Evolutionary conservation across 2,113 vertebrate genomes (phyloP).

Genomic region (Pyrgilauda ruficollis): DNA sequence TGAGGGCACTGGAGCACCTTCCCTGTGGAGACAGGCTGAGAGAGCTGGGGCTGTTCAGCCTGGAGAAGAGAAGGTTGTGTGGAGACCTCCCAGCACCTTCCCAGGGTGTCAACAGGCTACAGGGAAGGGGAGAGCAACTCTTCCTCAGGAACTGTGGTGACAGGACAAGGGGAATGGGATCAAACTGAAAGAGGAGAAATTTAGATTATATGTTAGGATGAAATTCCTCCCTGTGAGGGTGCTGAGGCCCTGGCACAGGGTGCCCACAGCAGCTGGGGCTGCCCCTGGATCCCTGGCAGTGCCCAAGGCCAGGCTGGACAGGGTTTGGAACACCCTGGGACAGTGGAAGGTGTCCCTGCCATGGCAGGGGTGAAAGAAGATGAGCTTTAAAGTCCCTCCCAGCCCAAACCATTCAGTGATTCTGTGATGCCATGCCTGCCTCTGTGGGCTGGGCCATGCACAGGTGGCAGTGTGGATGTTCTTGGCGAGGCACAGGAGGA

Average conservation of each 20-base stretch:
- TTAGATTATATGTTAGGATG: neutral
- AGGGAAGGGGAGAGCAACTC: neutral
- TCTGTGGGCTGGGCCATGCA: neutral
- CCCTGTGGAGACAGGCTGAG: neutral
- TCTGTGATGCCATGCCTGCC: fast-evolving
- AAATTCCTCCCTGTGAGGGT: neutral
- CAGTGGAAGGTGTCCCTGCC: neutral
- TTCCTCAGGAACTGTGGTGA: neutral
- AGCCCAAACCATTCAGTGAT: neutral
- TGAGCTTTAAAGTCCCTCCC: neutral
- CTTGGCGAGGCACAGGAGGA: neutral
- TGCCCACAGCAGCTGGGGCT: neutral
- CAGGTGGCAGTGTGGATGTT: neutral
- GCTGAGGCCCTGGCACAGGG: neutral
- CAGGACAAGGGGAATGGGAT: neutral
- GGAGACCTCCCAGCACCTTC: fast-evolving
- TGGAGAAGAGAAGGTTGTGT: neutral
- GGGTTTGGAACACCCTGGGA: neutral
- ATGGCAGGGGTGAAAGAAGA: fast-evolving
- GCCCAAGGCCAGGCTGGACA: fast-evolving
- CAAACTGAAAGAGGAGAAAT: neutral
- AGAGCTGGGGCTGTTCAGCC: fast-evolving
- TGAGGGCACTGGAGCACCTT: neutral
- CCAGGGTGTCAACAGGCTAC: neutral
- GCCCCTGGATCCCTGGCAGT: neutral